Percentiles rank a stretch among this genome's conserved stretches.
Conservation (phyloP, 2,888 invertebrate species). For the Pycnomerus fuliginosus region DNA sequence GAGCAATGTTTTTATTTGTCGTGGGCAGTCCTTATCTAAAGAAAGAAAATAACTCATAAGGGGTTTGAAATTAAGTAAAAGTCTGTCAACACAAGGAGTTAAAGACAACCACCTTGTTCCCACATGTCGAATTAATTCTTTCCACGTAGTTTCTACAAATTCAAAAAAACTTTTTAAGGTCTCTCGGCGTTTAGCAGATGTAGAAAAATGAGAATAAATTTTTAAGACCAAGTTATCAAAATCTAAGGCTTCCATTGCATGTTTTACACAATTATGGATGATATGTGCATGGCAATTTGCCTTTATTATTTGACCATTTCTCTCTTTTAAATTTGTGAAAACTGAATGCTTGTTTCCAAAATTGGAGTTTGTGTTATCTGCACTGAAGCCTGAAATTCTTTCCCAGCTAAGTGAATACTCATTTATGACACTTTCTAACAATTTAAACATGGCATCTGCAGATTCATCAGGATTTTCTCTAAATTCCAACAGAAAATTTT, state of each 20-base stretch:
- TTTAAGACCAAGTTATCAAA: background rate
- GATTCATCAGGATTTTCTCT: background rate
- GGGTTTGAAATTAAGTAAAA: background rate
- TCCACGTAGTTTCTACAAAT: background rate
- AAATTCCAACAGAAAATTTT: background rate
- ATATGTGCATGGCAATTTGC: slow-evolving; percentile 1
- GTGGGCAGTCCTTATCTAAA: background rate
- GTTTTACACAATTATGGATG: background rate
- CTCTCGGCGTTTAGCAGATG: background rate
- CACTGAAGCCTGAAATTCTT: background rate
- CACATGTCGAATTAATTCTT: background rate
- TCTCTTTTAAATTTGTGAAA: background rate
- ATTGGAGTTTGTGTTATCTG: slow-evolving; percentile 1
- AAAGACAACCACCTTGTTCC: slow-evolving; percentile 1
- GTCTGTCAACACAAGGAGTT: background rate
- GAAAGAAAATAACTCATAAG: background rate
- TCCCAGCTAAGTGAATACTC: background rate
- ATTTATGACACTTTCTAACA: background rate
- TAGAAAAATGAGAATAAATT: slow-evolving; percentile 1
- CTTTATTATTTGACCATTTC: background rate
- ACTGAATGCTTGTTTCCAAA: background rate
- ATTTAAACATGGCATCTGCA: background rate
- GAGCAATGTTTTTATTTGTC: background rate
- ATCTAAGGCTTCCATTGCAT: background rate
- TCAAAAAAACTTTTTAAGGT: background rate